phyloP scores from a whole-genome alignment of 2,113 vertebrate species.

The Engraulis encrasicolus region DNA sequence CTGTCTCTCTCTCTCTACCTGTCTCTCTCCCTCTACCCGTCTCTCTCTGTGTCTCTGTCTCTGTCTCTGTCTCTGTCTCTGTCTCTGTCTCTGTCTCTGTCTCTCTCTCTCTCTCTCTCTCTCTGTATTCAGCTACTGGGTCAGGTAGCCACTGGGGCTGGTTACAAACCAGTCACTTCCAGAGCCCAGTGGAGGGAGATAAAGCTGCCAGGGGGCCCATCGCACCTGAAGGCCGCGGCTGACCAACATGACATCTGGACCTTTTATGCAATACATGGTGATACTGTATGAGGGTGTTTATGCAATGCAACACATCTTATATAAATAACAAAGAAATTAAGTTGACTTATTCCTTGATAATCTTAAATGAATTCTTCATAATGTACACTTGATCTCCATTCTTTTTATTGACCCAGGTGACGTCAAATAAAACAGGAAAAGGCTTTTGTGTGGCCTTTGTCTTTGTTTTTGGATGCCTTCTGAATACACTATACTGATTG shows the following conservation, averaged over 20 bases:
- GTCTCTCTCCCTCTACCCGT: neutral
- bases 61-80: constrained; percentile 3
- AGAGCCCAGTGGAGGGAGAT: constrained; percentile 4
- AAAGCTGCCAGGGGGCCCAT: neutral
- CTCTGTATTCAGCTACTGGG: no score
- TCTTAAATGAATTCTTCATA: no score
- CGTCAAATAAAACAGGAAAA: no score
- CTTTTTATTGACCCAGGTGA: no score
- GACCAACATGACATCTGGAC: neutral
- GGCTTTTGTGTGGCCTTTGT: neutral
- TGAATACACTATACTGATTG: no score
- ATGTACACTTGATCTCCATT: no score
- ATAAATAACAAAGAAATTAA: no score
- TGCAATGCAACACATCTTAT: no score
- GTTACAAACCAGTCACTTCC: constrained; percentile 60
- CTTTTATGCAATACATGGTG: neutral
- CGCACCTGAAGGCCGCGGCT: neutral
- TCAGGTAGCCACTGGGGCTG: no score
- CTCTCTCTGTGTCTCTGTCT: neutral
- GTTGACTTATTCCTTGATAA: no score
- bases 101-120: neutral
- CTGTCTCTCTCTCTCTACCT: constrained; percentile 1
- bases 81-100: neutral
- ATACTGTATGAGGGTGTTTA: no score
- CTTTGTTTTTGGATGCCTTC: no score